Base-by-base conservation (phyloP, 2,797 vertebrate species). In the Sebastes trivittatus region DNA sequence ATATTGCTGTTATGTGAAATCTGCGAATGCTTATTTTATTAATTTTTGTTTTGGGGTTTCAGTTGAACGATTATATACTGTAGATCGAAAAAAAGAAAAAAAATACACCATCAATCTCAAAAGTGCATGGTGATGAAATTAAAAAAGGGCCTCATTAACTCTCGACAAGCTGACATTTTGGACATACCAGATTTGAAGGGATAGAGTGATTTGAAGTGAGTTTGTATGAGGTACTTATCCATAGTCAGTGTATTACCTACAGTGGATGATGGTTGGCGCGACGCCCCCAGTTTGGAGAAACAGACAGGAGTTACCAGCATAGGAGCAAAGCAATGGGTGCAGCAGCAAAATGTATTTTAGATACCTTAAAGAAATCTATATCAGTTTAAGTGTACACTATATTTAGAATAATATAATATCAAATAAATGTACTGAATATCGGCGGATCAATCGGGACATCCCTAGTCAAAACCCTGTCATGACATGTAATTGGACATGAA, bases 1-100 rank as follows among this genome's bases (percentile, higher is more conserved):
- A 61, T 63, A 58, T 46, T 71, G 29, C n/a, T 65, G 46, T 34
- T 20, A 58, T 64, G 36, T 27, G n/a, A 65, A 49, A 72, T 18
- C 25, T 38, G 11, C 6, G 22, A 36, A n/a, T 27, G 20, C 30
- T 2, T 11, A 7, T 20, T 55, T 36, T 27, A 52, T 52, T 1
- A 3, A 11, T 14, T 22, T 72, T 27, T 52, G 9, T 58, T 5
- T 2, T 34, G 25, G 7, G 56, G 6, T 22, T 34, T 20, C 6
- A 49, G 34, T 54, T 46, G 11, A 52, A 63, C 6, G 1, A 6
- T 13, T 4, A 5, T 13, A 30, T 27, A 23, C 2, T 61, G 34
- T 14, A 38, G 8, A 49, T 2, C 36, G 32, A 29, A 14, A 68
- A 54, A 13, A 29, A 29, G 27, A 4, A 49, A 36, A 36, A 29